Evolutionary conservation across 2,888 invertebrate genomes (phyloP).

Genomic region (Iselma pallidipennis): DNA sequence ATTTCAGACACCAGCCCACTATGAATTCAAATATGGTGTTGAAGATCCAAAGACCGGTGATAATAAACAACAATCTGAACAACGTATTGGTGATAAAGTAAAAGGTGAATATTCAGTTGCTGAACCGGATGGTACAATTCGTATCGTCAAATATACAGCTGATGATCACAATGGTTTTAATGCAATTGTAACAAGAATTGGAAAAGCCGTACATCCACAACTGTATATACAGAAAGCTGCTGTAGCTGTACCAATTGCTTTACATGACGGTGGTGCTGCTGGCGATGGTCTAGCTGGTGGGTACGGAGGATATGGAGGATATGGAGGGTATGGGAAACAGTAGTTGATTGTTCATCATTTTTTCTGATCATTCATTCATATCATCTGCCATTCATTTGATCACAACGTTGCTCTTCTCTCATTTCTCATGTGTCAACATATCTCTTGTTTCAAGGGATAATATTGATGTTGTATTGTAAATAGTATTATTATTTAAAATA

Average conservation of each 20-base stretch:
- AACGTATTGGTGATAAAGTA: constrained; percentile 62
- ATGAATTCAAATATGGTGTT: constrained; percentile 62
- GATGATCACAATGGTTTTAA: constrained; percentile 40
- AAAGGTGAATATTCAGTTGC: constrained; percentile 48
- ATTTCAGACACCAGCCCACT: constrained; percentile 52
- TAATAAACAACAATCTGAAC: constrained; percentile 62
- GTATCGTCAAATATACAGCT: constrained; percentile 46
- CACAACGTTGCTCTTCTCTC: constrained; percentile 17
- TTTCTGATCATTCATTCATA: constrained; percentile 7
- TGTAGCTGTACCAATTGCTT: constrained; percentile 19
- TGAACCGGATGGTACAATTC: constrained; percentile 47
- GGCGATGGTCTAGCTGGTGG: constrained; percentile 1
- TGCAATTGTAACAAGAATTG: constrained; percentile 29
- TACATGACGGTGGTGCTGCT: constrained; percentile 23
- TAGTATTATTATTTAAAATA: constrained; percentile 11
- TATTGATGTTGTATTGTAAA: constrained; percentile 12
- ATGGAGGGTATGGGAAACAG: background rate
- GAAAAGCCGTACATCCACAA: constrained; percentile 33
- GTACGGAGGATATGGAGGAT: constrained; percentile 4
- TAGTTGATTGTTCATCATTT: background rate
- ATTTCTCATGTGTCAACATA: constrained; percentile 11
- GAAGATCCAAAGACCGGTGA: constrained; percentile 64
- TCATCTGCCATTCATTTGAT: too few species aligned
- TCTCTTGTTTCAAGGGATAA: constrained; percentile 14
- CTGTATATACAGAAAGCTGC: constrained; percentile 16